Evolutionary conservation across 2,888 invertebrate genomes (phyloP).

Genomic region (Diarsia mendica): DNA sequence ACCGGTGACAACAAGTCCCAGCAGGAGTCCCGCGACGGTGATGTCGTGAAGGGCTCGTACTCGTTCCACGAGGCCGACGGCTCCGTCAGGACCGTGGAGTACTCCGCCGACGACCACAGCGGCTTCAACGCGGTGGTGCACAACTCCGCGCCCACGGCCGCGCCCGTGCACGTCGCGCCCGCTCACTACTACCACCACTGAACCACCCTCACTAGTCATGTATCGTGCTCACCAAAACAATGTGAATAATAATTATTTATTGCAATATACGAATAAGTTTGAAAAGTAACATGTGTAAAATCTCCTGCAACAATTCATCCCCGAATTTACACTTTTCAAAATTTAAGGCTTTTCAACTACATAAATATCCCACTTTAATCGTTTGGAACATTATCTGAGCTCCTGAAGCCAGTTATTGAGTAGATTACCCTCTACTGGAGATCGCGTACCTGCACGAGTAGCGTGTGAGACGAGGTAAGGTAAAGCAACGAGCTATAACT

Average conservation of each 20-base stretch:
- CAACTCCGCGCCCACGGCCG: constrained; percentile 75
- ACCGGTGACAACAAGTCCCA: constrained; percentile 90
- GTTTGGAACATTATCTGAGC: neutral
- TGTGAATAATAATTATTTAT: constrained; percentile 59
- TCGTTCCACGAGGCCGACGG: constrained; percentile 90
- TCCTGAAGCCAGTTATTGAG: too few relatives aligned
- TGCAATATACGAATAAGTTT: constrained; percentile 50
- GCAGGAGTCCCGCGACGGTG: constrained; percentile 89
- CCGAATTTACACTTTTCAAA: too few relatives aligned
- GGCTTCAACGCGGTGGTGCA: constrained; percentile 86
- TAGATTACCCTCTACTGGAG: too few relatives aligned
- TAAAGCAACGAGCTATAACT: too few relatives aligned
- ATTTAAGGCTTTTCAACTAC: too few relatives aligned
- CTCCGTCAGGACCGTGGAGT: constrained; percentile 89
- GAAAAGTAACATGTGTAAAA: too few relatives aligned
- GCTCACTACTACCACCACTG: constrained; percentile 74
- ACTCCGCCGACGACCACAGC: constrained; percentile 89
- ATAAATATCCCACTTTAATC: too few relatives aligned
- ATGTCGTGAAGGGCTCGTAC: constrained; percentile 89
- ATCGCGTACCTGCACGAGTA: too few relatives aligned
- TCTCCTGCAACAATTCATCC: too few relatives aligned
- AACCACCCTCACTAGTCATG: constrained; percentile 35
- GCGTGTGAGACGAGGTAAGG: too few relatives aligned
- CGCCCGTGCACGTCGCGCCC: constrained; percentile 62
- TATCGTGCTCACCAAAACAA: constrained; percentile 42